phyloP scores from a whole-genome alignment of 2,797 vertebrate genomes.

The Ctenosaura bakeri region DNA sequence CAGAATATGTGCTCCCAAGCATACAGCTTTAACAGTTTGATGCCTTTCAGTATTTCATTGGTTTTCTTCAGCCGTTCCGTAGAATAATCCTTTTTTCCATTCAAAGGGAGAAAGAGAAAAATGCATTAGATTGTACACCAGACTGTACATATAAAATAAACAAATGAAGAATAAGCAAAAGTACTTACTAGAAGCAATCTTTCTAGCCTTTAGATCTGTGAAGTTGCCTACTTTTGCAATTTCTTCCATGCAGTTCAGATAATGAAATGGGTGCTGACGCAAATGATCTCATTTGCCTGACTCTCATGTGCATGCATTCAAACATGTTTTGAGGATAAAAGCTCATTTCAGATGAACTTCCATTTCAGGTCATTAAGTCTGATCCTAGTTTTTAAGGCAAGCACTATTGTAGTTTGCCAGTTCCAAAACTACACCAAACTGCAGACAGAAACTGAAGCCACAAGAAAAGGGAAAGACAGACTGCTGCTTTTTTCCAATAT shows the following conservation, averaged over 20 bases:
- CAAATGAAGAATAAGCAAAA: background rate
- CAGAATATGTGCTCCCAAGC: conserved; percentile 99
- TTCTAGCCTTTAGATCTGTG: background rate
- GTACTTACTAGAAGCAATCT: background rate
- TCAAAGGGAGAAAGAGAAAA: conserved; percentile 30
- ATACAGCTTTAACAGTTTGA: conserved; percentile 96
- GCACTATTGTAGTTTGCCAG: background rate
- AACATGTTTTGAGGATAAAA: background rate
- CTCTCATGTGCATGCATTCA: background rate
- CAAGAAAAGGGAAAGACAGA: background rate
- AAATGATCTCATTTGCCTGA: background rate
- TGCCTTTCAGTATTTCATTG: conserved; percentile 96
- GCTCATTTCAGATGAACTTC: background rate
- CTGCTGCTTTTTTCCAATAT: background rate
- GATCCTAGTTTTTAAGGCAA: background rate
- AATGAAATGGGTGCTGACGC: background rate
- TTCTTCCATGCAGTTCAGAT: background rate
- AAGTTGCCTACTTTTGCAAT: background rate
- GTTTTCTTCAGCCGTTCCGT: conserved; percentile 97
- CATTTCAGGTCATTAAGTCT: background rate
- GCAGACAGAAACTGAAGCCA: background rate
- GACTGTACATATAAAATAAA: background rate
- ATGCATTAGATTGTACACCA: too few species aligned
- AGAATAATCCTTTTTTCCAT: conserved; percentile 91
- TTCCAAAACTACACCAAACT: background rate